Percentiles rank a stretch among this genome's conserved stretches.
phyloP scores from a whole-genome alignment of 1,140 invertebrate species.

The Psilanteris sp. region DNA sequence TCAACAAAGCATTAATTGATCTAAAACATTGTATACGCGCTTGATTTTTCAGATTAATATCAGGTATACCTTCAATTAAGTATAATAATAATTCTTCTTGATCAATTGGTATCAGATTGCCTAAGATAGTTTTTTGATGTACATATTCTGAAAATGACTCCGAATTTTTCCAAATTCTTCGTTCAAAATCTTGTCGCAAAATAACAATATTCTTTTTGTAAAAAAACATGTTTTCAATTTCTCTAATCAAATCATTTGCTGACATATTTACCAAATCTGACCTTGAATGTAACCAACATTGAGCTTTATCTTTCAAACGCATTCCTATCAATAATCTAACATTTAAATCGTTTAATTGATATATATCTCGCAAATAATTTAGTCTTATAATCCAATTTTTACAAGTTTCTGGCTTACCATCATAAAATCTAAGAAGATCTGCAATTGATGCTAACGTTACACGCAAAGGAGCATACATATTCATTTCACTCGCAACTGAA shows the following conservation, averaged over 20 bases:
- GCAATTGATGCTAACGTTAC: too few relatives aligned
- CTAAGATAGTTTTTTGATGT: conserved; percentile 63
- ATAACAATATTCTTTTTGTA: conserved; percentile 8
- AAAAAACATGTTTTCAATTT: conserved; percentile 14
- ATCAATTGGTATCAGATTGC: conserved; percentile 51
- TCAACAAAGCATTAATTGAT: neutral
- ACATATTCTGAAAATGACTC: conserved; percentile 62
- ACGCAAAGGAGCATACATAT: too few relatives aligned
- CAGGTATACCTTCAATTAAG: conserved; percentile 66
- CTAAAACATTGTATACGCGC: conserved; percentile 13
- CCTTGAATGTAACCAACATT: too few relatives aligned
- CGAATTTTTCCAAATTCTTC: conserved; percentile 48
- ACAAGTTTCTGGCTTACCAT: too few relatives aligned
- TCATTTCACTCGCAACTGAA: too few relatives aligned
- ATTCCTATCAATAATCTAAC: too few relatives aligned
- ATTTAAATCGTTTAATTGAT: too few relatives aligned
- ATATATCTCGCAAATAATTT: too few relatives aligned
- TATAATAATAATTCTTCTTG: conserved; percentile 9
- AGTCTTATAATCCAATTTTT: too few relatives aligned
- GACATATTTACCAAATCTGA: too few relatives aligned
- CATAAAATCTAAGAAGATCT: too few relatives aligned
- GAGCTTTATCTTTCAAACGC: too few relatives aligned
- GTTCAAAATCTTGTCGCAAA: conserved; percentile 51
- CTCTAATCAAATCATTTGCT: neutral
- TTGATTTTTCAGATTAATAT: conserved; percentile 12